These are phyloP conservation scores for Agrotis ipsilon DNA, from an alignment of 2,888 invertebrate species.

Conservation along the genomic window DNA sequence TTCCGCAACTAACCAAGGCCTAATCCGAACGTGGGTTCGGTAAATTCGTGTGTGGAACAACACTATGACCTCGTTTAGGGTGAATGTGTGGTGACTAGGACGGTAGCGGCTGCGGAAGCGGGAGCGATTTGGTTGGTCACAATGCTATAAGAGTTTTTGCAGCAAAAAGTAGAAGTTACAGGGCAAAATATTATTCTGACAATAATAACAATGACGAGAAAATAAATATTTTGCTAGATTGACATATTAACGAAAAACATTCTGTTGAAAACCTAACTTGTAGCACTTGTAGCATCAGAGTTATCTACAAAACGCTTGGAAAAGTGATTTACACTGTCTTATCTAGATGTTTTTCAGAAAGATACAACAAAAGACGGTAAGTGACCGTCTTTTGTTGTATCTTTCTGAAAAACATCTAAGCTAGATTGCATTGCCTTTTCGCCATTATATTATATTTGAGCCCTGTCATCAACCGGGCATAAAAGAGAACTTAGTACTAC, in stretches of 20 bases:
- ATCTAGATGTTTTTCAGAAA: too few species aligned
- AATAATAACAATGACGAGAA: background rate
- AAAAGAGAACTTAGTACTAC: too few species aligned
- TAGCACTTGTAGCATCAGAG: too few species aligned
- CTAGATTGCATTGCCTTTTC: too few species aligned
- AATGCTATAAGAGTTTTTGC: background rate
- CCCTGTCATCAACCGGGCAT: too few species aligned
- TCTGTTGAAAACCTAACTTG: too few species aligned
- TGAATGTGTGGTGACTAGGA: background rate
- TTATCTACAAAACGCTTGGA: background rate
- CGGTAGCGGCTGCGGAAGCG: background rate
- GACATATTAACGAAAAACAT: background rate
- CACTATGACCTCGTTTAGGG: constrained; percentile 12
- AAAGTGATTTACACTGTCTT: too few species aligned
- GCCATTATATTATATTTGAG: too few species aligned
- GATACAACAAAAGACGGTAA: too few species aligned
- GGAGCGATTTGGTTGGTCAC: background rate
- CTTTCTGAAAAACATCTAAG: too few species aligned
- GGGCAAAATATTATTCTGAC: background rate
- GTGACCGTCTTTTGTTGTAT: too few species aligned
- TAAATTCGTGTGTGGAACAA: constrained; percentile 49
- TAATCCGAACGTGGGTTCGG: constrained; percentile 53
- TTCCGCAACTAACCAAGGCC: constrained; percentile 44
- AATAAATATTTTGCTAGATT: background rate
- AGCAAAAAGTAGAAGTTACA: background rate